Evolutionary conservation across 2,888 invertebrate genomes (phyloP).

Genomic region (Diachrysia chrysitis): DNA sequence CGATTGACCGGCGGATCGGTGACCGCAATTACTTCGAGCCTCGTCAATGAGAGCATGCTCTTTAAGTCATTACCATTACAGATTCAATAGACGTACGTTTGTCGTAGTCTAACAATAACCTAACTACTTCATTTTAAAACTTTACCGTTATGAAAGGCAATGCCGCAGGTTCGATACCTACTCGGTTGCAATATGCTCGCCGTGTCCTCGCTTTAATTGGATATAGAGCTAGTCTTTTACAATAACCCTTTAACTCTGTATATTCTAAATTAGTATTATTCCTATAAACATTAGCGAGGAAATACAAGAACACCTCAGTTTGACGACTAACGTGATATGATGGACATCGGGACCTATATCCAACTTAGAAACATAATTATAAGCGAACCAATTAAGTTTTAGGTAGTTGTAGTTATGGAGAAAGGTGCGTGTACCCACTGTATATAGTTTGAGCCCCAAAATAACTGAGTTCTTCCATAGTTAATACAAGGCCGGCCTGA

Average conservation of each 20-base stretch:
- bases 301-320: neutral
- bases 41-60: neutral
- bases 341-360: neutral
- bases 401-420: neutral
- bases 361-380: neutral
- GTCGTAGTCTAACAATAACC: neutral
- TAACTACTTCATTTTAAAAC: conserved; percentile 1
- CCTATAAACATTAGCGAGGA: too few species aligned
- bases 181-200: neutral
- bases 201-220: neutral
- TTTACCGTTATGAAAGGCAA: neutral
- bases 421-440: neutral
- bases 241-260: neutral
- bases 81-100: neutral
- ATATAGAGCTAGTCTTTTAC: neutral
- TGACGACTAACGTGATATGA: neutral
- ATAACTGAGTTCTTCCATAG: conserved; percentile 10
- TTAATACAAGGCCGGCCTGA: conserved; percentile 12
- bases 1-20: neutral
- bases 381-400: neutral
- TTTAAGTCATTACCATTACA: neutral
- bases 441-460: conserved; percentile 9
- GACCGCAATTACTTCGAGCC: neutral
- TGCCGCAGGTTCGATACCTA: conserved; percentile 4
- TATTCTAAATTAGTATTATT: neutral